Conservation (phyloP, 2,113 vertebrate genomes). For the Microtus oregoni region DNA sequence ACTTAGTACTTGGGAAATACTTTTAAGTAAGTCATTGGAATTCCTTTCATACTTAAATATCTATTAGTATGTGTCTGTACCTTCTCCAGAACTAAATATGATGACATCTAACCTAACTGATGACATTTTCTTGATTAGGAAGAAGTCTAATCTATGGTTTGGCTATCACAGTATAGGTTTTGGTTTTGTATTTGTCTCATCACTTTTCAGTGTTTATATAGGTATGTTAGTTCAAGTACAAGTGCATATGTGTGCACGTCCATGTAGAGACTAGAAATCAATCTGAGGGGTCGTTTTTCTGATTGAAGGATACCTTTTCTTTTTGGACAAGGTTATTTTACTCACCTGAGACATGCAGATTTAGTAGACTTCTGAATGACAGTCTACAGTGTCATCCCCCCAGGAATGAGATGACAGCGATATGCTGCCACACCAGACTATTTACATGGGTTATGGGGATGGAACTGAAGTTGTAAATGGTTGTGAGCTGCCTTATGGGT, state of each 20-base stretch:
- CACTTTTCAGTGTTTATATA: background rate
- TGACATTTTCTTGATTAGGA: background rate
- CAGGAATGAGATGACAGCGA: background rate
- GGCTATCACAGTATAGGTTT: background rate
- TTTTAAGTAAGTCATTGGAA: background rate
- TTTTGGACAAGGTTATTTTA: background rate
- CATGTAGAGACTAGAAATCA: background rate
- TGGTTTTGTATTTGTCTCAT: background rate
- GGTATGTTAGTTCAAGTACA: background rate
- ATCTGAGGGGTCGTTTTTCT: background rate
- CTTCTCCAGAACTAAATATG: background rate
- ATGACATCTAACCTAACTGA: background rate
- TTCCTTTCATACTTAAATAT: background rate
- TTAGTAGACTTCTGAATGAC: background rate
- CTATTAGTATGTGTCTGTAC: background rate
- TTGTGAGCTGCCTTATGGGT: background rate
- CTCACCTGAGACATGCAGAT: background rate
- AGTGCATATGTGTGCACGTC: background rate
- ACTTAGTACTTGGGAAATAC: background rate
- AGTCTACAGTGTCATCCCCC: background rate
- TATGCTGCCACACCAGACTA: background rate
- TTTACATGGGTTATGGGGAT: background rate
- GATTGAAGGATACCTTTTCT: background rate
- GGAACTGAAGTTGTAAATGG: background rate
- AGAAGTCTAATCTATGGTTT: background rate